Evolutionary conservation across 2,113 vertebrate species (phyloP).

Genomic region (Limnothrissa miodon): DNA sequence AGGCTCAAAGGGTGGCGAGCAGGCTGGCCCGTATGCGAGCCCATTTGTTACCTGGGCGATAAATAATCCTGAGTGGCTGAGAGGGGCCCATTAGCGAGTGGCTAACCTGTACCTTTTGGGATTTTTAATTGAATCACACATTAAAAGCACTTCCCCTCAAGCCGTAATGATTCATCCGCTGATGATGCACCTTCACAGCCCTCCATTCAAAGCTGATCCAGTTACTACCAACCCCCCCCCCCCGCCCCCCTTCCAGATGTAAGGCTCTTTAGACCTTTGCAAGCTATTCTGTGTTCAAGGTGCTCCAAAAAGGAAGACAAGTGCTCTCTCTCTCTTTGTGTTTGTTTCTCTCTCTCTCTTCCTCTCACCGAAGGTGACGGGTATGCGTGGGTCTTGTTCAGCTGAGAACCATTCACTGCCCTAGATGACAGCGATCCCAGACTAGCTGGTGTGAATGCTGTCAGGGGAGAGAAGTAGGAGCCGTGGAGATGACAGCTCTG

Average conservation of each 20-base stretch:
- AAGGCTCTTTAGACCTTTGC: not conserved
- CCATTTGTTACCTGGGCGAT: constrained; percentile 39
- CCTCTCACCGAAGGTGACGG: not conserved
- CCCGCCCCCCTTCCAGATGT: constrained; percentile 17
- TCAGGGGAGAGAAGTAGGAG: constrained; percentile 43
- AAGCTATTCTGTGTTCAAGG: not conserved
- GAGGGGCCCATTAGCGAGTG: constrained; percentile 33
- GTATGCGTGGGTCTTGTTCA: not conserved
- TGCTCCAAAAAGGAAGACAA: too few relatives aligned
- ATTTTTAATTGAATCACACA: constrained; percentile 36
- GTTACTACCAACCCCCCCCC: not conserved
- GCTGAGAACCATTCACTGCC: not conserved
- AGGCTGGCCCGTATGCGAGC: constrained; percentile 16
- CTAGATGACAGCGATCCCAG: not conserved
- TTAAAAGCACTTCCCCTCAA: constrained; percentile 22
- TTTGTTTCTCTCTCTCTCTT: not conserved
- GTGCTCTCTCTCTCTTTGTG: constrained; percentile 13
- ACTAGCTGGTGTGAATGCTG: not conserved
- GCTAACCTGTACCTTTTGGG: constrained; percentile 37
- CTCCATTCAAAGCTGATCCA: constrained; percentile 4
- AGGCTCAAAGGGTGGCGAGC: not conserved
- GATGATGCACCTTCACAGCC: not conserved
- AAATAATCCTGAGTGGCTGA: constrained; percentile 43
- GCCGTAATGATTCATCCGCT: constrained; percentile 3
- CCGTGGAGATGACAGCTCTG: constrained; percentile 54